Evolutionary conservation across 2,113 vertebrate genomes (phyloP).

Genomic region (Nycticebus coucang): DNA sequence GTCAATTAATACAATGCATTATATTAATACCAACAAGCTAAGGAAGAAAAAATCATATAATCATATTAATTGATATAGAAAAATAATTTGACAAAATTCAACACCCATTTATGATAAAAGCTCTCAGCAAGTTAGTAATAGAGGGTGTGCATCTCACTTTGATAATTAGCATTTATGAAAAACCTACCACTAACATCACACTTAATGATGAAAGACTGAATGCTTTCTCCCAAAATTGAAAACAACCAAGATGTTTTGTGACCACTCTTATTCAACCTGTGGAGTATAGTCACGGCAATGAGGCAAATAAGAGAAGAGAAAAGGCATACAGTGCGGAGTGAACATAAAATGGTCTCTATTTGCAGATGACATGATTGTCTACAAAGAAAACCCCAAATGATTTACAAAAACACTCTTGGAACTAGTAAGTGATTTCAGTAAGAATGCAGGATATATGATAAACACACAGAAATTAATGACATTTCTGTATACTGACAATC

Average conservation of each 20-base stretch:
- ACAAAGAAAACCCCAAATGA: neutral
- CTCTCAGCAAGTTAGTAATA: neutral
- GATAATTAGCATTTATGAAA: neutral
- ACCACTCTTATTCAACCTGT: neutral
- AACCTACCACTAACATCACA: neutral
- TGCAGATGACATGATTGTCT: neutral
- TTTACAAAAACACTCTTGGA: neutral
- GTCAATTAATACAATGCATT: neutral
- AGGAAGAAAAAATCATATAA: neutral
- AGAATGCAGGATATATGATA: neutral
- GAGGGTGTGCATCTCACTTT: neutral
- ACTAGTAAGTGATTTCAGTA: neutral
- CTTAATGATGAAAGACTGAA: constrained; percentile 9
- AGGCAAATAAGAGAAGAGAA: constrained; percentile 31
- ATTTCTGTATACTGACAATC: neutral
- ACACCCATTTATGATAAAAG: constrained; percentile 16
- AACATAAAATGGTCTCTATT: neutral
- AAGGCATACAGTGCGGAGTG: neutral
- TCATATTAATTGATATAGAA: neutral
- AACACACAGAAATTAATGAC: neutral
- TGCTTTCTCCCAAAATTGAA: constrained; percentile 24
- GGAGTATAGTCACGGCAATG: neutral
- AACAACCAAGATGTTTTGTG: neutral
- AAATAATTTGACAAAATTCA: neutral
- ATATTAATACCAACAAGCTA: neutral